Evolutionary conservation across 2,888 invertebrate species (phyloP).

Genomic region (Unio pictorum): DNA sequence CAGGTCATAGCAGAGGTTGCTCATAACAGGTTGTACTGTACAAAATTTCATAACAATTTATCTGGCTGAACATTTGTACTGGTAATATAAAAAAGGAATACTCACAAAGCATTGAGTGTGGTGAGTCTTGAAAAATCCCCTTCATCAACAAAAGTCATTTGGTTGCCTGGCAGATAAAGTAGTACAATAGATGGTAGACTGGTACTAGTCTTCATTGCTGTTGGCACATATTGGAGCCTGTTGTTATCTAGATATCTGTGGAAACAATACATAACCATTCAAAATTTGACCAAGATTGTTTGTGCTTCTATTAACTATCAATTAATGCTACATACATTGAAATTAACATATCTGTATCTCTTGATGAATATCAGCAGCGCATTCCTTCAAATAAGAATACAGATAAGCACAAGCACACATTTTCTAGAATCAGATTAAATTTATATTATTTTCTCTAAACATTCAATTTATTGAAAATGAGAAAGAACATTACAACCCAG

Average conservation of each 20-base stretch:
- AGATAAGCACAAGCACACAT: too few relatives aligned
- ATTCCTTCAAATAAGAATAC: too few relatives aligned
- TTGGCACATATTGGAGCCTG: constrained; percentile 29
- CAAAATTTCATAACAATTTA: too few relatives aligned
- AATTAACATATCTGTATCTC: too few relatives aligned
- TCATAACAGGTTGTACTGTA: too few relatives aligned
- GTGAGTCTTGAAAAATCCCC: constrained; percentile 27
- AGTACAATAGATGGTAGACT: constrained; percentile 12
- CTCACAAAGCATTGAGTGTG: constrained; percentile 29
- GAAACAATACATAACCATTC: not conserved
- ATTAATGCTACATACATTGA: too few relatives aligned
- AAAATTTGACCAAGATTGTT: not conserved
- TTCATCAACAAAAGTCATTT: constrained; percentile 25
- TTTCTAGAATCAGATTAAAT: too few relatives aligned
- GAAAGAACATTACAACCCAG: too few relatives aligned
- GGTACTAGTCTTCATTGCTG: constrained; percentile 16
- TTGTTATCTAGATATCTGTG: constrained; percentile 23
- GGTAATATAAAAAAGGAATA: constrained; percentile 4
- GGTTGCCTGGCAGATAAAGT: constrained; percentile 18
- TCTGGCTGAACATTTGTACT: not conserved
- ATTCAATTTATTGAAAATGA: too few relatives aligned
- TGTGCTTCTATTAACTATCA: not conserved
- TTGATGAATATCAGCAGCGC: too few relatives aligned
- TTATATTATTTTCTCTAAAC: too few relatives aligned
- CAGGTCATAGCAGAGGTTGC: too few relatives aligned